phyloP scores from a whole-genome alignment of 2,113 vertebrate species.

The Protomyctophum bolini region DNA sequence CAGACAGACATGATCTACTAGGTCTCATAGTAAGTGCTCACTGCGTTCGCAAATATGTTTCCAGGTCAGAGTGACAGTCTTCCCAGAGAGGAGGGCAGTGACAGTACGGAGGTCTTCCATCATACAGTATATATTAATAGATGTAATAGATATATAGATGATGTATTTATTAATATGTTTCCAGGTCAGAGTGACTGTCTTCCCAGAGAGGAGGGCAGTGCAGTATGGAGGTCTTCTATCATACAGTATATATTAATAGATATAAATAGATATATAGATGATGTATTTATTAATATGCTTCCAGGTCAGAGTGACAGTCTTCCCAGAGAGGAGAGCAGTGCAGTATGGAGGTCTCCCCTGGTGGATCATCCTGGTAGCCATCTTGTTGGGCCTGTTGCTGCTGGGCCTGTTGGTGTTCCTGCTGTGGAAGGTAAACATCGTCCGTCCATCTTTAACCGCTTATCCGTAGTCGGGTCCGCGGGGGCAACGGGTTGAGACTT shows the following conservation, averaged over 20 bases:
- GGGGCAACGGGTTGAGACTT: no score
- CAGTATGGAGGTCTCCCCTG: constrained; percentile 85
- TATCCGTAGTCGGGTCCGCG: no score
- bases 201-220: constrained; percentile 83
- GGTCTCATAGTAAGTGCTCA: no score
- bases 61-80: constrained; percentile 89
- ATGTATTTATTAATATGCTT: no score
- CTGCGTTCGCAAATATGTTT: no score
- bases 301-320: constrained; percentile 80
- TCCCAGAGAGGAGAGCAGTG: constrained; percentile 83
- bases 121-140: no score
- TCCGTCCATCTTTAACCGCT: no score
- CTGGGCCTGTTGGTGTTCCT: constrained; percentile 89
- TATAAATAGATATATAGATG: no score
- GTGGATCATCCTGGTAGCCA: constrained; percentile 93
- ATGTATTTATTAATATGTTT: no score
- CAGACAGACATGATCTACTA: no score
- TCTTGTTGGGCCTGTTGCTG: constrained; percentile 89
- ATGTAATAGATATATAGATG: no score
- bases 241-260: no score
- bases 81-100: constrained; percentile 83
- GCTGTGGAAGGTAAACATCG: constrained; percentile 76
- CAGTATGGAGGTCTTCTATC: constrained; percentile 84
- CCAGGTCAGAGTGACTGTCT: constrained; percentile 80
- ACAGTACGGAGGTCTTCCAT: constrained; percentile 84